A percentile compares a stretch with the other conserved stretches of the same genome.
These are phyloP conservation scores for Cyprinodon tularosa DNA, from an alignment of 2,113 vertebrate genomes.

Conservation along the genomic window DNA sequence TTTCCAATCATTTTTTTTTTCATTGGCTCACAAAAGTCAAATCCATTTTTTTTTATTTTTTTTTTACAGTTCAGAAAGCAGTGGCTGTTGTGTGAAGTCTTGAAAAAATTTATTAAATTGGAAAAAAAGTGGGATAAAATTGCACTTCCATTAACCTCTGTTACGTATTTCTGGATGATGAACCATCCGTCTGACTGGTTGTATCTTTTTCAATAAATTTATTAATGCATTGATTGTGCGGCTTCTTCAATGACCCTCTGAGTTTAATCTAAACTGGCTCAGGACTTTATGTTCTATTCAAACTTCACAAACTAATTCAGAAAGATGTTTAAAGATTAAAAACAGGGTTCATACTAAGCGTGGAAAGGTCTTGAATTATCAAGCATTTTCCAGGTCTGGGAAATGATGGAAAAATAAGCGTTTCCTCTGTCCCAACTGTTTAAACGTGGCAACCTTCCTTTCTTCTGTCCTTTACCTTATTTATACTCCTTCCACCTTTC, in stretches of 20 bases:
- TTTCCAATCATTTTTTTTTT: slow-evolving; percentile 51
- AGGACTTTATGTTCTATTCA: neutral
- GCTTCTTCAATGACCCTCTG: neutral
- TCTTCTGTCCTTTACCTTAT: neutral
- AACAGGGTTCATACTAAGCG: neutral
- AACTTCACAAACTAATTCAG: too few species aligned
- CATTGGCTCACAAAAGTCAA: slow-evolving; percentile 61
- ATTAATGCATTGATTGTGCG: slow-evolving; percentile 65
- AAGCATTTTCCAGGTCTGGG: neutral
- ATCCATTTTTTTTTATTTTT: slow-evolving; percentile 30
- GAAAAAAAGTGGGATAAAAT: slow-evolving; percentile 52
- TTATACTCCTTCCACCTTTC: too few species aligned
- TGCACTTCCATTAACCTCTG: slow-evolving; percentile 71
- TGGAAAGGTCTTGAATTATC: too few species aligned
- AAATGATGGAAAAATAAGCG: too few species aligned
- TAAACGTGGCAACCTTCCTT: too few species aligned
- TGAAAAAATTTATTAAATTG: slow-evolving; percentile 47
- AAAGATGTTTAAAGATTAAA: too few species aligned
- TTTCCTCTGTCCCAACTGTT: too few species aligned
- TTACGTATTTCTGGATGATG: slow-evolving; percentile 78
- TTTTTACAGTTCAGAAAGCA: slow-evolving; percentile 81
- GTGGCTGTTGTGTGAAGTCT: slow-evolving; percentile 75
- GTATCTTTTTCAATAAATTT: slow-evolving; percentile 86
- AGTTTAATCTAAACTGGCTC: neutral
- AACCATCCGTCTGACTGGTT: slow-evolving; percentile 80